Base-by-base conservation (phyloP, 2,888 invertebrate genomes). In the Perdita meconis region DNA sequence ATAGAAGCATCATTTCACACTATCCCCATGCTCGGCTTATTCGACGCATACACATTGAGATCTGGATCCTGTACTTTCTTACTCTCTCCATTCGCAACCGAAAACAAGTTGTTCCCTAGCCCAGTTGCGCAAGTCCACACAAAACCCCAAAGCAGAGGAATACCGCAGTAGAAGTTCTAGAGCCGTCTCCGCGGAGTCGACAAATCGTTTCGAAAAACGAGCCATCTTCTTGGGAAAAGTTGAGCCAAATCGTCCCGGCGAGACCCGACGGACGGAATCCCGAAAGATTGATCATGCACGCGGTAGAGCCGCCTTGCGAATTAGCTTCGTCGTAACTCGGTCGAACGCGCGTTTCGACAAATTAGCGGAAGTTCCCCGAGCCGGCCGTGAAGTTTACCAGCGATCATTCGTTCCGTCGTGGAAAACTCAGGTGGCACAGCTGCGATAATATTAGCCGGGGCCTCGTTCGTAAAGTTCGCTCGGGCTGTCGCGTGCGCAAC, bases 361-460 rank as follows among this genome's bases (percentile, higher is more conserved):
- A 56, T 66, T 61, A 51, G 57, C 61, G 51, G 57, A 75, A 70
- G 65, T 78, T 76, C 30, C 1, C 36, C 22, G 16, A 67, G 36
- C 63, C 24, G 42, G 24, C n/a, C 50, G 53, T 38, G 53, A n/a
- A 42, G 59, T 63, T 47, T 44, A 63, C 66, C 63, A n/a, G 61
- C 55, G 61, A 64, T 42, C 38, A 51, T 53, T 71, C 75, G 70
- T 66, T 63, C 19, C 19, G 40, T 34, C 51, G 34, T n/a, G 64
- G 57, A 44, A 53, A 75, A 47, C 60, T 67, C 67, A 55, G 59
- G 60, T 61, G 71, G 70, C 70, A 42, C 80, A 66, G 78, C 75
- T 80, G 80, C 59, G 67, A 71, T 60, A 59, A 71, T 75, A 67
- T 72, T 57, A 60, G 36, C 66, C 44, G 24, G 34, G 22, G 22